Evolutionary conservation across 2,797 vertebrate species (phyloP), one percentile per base, ranked within the genome.

Genomic region (Microcaecilia unicolor): DNA sequence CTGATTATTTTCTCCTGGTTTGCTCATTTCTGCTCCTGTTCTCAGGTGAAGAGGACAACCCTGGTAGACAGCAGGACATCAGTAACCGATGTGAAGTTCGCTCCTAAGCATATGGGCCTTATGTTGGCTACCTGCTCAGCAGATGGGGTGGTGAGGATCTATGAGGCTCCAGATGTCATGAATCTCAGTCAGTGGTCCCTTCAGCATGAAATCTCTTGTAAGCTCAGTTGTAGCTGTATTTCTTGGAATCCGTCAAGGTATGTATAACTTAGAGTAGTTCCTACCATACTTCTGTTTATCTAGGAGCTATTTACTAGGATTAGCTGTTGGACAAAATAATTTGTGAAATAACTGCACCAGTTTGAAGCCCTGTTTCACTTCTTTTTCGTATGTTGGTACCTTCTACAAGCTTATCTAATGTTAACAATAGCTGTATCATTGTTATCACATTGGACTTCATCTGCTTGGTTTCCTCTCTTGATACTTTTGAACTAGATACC

Each of bases 161-260:
- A 99, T 2, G 95, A 99, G 68, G 95, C 93, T 8, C 95, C 95
- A 3, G 93, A 97, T 32, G 92, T 98, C 51, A 98, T 98, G 95
- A 97, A 99, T 67, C 84, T 98, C 38, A 98, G 93, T 61, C 95
- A 98, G 71, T 99, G 95, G 93, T 98, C 91, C 6, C 72, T 97
- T 40, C 94, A 97, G 67, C 95, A 98, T 10, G 93, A 98, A 77
- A 93, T 98, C 57, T 97, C 94, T 0, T 97, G 92, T 75, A 98
- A 96, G 34, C 87, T 99, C 38, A 97, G 91, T 76, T 99, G 96
- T 61, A 97, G 92, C 57, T 99, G 96, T 61, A 97, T 98, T 74
- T 97, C 94, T n/a, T 99, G 96, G 94, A 98, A 98, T 60, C 93
- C 93, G 34, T 98, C 96, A 58, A 98, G 96, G 93, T 98, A n/a